A percentile compares a stretch with the other conserved stretches of the same genome.
These are phyloP conservation scores for Sebastes iracundus DNA, from an alignment of 2,797 vertebrate genomes.

Conservation along the genomic window DNA sequence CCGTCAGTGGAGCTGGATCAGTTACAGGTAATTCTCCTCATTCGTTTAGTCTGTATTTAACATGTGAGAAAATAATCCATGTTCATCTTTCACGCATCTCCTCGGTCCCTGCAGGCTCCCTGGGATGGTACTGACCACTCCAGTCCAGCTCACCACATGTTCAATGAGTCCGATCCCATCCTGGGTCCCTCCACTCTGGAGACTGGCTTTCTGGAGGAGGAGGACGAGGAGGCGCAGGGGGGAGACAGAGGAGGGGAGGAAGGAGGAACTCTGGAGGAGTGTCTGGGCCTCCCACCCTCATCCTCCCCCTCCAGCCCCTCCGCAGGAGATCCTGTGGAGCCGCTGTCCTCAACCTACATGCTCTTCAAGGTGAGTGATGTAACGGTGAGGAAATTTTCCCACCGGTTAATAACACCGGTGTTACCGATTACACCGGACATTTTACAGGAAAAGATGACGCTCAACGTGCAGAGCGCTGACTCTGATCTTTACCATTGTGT, in stretches of 20 bases:
- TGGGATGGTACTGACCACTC: slow-evolving; percentile 84
- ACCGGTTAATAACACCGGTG: no score
- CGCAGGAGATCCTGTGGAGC: slow-evolving; percentile 78
- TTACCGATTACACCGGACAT: no score
- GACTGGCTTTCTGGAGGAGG: slow-evolving; percentile 82
- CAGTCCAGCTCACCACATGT: slow-evolving; percentile 84
- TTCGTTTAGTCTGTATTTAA: background rate
- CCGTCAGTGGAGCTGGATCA: slow-evolving; percentile 83
- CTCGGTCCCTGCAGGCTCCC: slow-evolving; percentile 67
- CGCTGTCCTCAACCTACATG: slow-evolving; percentile 82
- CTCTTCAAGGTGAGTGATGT: slow-evolving; percentile 79
- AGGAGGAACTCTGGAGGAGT: slow-evolving; percentile 81
- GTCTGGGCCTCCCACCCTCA: slow-evolving; percentile 82
- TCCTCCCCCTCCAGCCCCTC: slow-evolving; percentile 78
- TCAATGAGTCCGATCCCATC: slow-evolving; percentile 85
- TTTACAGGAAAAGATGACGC: no score
- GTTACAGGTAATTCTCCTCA: slow-evolving; percentile 67
- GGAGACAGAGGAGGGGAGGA: slow-evolving; percentile 68
- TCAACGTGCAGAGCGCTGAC: no score
- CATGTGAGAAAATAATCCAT: background rate
- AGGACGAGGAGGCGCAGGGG: slow-evolving; percentile 77
- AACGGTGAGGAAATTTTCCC: no score
- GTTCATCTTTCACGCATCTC: background rate
- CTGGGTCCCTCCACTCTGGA: slow-evolving; percentile 80
- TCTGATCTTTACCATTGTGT: no score